These are phyloP conservation scores for Fregata magnificens DNA, from an alignment of 2,113 vertebrate species.

Conservation along the genomic window DNA sequence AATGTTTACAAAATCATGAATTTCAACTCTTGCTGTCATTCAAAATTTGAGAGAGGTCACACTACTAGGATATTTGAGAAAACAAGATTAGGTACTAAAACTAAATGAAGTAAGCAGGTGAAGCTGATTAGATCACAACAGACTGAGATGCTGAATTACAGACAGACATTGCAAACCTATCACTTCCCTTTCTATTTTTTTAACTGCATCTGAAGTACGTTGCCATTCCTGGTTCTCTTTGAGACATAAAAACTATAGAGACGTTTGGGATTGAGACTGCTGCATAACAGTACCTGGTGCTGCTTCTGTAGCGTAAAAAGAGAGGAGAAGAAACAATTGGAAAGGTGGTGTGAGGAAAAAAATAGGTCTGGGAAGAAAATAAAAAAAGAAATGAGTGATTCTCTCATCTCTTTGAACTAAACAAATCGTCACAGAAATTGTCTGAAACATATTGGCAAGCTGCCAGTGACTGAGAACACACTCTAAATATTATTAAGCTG, in stretches of 20 bases:
- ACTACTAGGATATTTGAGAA: not conserved
- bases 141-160: not conserved
- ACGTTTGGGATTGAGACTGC: fast-evolving
- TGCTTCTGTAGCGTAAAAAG: not conserved
- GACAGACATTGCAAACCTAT: not conserved
- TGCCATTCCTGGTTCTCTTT: not conserved
- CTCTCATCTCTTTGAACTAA: not conserved
- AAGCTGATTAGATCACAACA: not conserved
- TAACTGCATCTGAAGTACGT: not conserved
- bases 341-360: not conserved
- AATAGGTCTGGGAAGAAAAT: not conserved
- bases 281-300: not conserved
- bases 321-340: not conserved
- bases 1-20: not conserved
- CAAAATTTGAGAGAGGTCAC: not conserved
- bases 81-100: not conserved
- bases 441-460: not conserved
- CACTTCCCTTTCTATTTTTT: not conserved
- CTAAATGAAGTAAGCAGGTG: not conserved
- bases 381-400: not conserved
- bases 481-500: not conserved
- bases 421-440: not conserved
- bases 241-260: not conserved
- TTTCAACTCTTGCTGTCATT: not conserved
- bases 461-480: not conserved